Conservation (phyloP, 2,113 vertebrate species). For the Dermatemys mawii region DNA sequence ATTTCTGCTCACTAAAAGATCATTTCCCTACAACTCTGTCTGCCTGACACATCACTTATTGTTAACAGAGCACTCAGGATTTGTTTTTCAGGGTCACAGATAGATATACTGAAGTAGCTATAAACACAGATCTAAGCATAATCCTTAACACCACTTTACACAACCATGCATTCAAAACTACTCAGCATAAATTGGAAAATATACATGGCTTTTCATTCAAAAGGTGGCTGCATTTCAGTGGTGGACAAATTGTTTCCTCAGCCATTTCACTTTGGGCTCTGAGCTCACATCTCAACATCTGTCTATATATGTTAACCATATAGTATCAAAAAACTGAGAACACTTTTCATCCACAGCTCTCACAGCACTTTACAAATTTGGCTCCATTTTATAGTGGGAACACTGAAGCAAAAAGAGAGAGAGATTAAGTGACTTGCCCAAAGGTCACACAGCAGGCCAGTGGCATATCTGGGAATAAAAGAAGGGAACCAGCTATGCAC, state of each 20-base stretch:
- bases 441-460: background rate
- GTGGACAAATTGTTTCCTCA: background rate
- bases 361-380: background rate
- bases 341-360: background rate
- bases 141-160: background rate
- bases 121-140: background rate
- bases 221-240: rapidly evolving
- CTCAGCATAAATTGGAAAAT: background rate
- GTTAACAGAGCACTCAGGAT: rapidly evolving
- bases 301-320: background rate
- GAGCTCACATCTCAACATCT: background rate
- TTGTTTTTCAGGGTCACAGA: background rate
- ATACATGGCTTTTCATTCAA: background rate
- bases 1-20: rapidly evolving
- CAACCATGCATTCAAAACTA: background rate
- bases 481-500: background rate
- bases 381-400: background rate
- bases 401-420: background rate
- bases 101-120: background rate
- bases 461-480: background rate
- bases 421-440: background rate
- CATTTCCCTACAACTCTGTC: background rate
- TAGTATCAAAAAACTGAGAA: background rate
- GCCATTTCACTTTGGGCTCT: background rate
- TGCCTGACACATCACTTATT: background rate